A percentile compares a stretch with the other conserved stretches of the same genome.
Evolutionary conservation across 2,797 vertebrate genomes (phyloP).

Genomic region (Garrulus glandarius): DNA sequence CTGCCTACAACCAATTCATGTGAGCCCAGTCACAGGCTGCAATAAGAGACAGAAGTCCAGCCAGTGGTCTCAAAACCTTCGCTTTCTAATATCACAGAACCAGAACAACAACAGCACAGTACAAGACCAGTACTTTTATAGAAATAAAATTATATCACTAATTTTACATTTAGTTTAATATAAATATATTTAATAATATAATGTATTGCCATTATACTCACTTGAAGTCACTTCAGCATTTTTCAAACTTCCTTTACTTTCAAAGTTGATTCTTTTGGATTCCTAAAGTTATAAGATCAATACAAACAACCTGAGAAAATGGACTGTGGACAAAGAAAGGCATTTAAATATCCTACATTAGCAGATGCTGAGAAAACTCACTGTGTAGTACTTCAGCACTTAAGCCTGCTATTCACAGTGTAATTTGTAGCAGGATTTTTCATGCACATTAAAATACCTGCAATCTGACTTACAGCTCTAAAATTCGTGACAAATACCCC

Average conservation of each 20-base stretch:
- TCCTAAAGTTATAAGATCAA: conserved; percentile 61
- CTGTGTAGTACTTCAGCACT: background rate
- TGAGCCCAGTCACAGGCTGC: background rate
- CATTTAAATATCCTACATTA: background rate
- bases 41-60: background rate
- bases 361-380: background rate
- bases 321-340: background rate
- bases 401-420: background rate
- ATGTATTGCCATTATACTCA: conserved; percentile 19
- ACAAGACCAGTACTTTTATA: background rate
- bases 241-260: conserved; percentile 41
- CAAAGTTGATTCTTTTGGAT: background rate
- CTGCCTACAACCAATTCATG: background rate
- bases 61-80: background rate
- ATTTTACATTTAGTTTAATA: background rate
- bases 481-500: background rate
- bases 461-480: background rate
- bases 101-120: background rate
- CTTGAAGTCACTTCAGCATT: conserved; percentile 68
- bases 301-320: background rate
- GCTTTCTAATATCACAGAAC: background rate
- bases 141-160: accelerated
- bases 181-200: background rate
- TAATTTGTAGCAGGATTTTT: background rate
- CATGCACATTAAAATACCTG: background rate